These are phyloP conservation scores for Meta bourneti DNA, from an alignment of 2,888 invertebrate genomes.

Conservation along the genomic window DNA sequence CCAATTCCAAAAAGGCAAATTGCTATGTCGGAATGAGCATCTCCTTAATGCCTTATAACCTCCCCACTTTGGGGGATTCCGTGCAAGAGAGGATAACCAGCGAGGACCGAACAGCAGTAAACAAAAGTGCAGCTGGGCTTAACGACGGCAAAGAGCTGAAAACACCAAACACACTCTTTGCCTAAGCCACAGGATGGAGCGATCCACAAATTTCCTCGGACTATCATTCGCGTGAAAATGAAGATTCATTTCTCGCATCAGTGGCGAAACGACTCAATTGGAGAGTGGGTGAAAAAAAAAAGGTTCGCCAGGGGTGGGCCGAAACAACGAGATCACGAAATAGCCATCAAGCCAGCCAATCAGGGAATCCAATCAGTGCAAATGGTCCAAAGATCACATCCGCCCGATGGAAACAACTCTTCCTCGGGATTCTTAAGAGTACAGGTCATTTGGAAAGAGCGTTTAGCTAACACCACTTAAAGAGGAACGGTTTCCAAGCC, in stretches of 20 bases:
- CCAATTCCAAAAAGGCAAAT: not conserved
- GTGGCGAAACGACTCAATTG: slow-evolving; percentile 40
- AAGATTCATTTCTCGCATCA: slow-evolving; percentile 71
- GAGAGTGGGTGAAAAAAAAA: slow-evolving; percentile 25
- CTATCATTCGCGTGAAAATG: slow-evolving; percentile 47
- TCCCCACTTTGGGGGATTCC: not conserved
- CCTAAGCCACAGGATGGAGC: slow-evolving; percentile 37
- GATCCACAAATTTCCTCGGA: slow-evolving; percentile 29
- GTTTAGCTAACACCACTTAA: slow-evolving; percentile 76
- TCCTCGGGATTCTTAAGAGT: slow-evolving; percentile 70
- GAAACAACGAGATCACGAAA: slow-evolving; percentile 71
- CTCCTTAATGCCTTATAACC: not conserved
- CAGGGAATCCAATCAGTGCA: slow-evolving; percentile 76
- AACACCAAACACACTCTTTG: not conserved
- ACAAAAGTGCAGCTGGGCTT: not conserved
- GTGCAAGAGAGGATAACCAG: not conserved
- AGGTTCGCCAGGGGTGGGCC: slow-evolving; percentile 1
- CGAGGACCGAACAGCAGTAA: not conserved
- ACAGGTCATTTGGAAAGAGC: slow-evolving; percentile 70
- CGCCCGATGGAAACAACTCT: slow-evolving; percentile 65
- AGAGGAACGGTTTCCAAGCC: slow-evolving; percentile 51
- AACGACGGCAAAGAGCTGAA: not conserved
- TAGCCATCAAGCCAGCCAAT: slow-evolving; percentile 69
- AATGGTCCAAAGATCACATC: slow-evolving; percentile 73
- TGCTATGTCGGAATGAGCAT: not conserved